A percentile compares a stretch with the other conserved stretches of the same genome.
Conservation (phyloP, 1,140 invertebrate species). For the Saccostrea echinata region DNA sequence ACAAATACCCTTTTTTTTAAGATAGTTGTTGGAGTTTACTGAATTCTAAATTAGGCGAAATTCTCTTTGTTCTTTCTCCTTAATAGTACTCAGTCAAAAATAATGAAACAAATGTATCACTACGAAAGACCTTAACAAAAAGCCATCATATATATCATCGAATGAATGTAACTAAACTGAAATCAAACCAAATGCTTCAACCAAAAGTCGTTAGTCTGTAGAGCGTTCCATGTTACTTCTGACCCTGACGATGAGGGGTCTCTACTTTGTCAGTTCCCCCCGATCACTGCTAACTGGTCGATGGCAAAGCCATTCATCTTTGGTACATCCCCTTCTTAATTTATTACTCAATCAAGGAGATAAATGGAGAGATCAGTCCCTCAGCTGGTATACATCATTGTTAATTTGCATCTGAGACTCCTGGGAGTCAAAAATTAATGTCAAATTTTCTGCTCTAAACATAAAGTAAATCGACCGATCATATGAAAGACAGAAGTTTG, state of each 20-base stretch:
- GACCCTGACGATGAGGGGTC: background rate
- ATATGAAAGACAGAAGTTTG: background rate
- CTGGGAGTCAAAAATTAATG: conserved; percentile 14
- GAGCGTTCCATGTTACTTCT: background rate
- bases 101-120: no score
- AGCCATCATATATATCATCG: background rate
- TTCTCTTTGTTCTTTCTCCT: no score
- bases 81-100: no score
- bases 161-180: background rate
- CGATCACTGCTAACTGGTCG: background rate
- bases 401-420: background rate
- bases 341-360: conserved; percentile 1
- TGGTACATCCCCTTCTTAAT: background rate
- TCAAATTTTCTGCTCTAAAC: conserved; percentile 1
- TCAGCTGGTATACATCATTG: background rate
- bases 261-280: background rate
- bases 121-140: background rate
- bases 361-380: background rate
- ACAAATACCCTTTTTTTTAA: no score
- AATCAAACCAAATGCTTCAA: background rate
- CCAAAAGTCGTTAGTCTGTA: background rate
- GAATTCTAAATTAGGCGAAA: no score
- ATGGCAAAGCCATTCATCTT: conserved; percentile 17
- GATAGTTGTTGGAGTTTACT: no score
- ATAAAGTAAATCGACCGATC: background rate